A percentile compares a stretch with the other conserved stretches of the same genome.
Conservation (phyloP, 1,140 invertebrate genomes). For the Heliconius melpomene region DNA sequence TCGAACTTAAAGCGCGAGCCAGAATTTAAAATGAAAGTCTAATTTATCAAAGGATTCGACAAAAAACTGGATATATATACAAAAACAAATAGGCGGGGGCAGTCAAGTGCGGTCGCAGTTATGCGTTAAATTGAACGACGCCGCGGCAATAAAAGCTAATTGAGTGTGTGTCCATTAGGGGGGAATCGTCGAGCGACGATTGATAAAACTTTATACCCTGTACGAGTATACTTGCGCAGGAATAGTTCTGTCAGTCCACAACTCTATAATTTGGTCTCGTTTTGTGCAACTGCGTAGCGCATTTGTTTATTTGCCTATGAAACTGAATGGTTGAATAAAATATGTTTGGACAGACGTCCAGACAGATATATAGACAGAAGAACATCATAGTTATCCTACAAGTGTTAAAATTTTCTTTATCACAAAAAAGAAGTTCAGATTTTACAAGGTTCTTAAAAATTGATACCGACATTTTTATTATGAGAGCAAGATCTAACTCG, state of each 20-base stretch:
- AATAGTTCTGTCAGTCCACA: constrained; percentile 22
- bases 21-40: constrained; percentile 33
- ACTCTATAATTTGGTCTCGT: background rate
- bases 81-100: constrained; percentile 64
- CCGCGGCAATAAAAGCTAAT: constrained; percentile 71
- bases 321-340: background rate
- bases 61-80: constrained; percentile 42
- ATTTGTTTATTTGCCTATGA: background rate
- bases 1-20: constrained; percentile 17
- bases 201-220: constrained; percentile 49
- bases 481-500: constrained; percentile 21
- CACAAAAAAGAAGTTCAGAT: background rate
- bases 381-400: too few species aligned
- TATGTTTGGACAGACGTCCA: background rate
- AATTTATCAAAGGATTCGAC: constrained; percentile 38
- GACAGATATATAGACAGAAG: too few species aligned
- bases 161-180: constrained; percentile 73
- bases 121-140: constrained; percentile 74
- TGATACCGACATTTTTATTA: constrained; percentile 19
- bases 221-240: constrained; percentile 8
- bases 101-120: constrained; percentile 60
- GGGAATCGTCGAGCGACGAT: constrained; percentile 60
- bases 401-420: background rate
- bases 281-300: background rate
- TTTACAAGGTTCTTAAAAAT: constrained; percentile 17